These are phyloP conservation scores for Rousettus leschenaultii DNA, from an alignment of 2,113 vertebrate genomes.

Conservation along the genomic window DNA sequence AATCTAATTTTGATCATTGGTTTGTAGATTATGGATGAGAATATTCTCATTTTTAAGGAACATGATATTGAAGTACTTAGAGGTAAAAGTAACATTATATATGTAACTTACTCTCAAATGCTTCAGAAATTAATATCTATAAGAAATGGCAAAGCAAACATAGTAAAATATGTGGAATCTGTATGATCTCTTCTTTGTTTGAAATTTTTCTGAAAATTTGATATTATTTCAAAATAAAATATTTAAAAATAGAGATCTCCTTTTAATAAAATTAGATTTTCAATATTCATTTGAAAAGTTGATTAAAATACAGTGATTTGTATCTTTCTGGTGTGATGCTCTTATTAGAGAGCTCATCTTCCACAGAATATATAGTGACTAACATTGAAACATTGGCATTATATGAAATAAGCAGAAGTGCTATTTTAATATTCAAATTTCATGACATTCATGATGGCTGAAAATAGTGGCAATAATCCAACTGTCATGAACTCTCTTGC, in stretches of 20 bases:
- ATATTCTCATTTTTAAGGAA: background rate
- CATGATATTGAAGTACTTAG: background rate
- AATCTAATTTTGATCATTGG: background rate
- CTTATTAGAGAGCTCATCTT: background rate
- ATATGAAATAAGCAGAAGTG: background rate
- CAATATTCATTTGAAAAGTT: background rate
- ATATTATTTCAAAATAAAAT: background rate
- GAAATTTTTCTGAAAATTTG: background rate
- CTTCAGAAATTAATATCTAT: background rate
- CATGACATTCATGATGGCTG: background rate
- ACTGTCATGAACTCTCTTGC: background rate
- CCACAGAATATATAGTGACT: background rate
- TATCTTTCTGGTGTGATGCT: background rate
- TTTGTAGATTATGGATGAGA: background rate
- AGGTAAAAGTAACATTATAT: background rate
- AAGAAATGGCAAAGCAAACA: background rate
- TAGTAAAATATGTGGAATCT: background rate
- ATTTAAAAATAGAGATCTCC: background rate
- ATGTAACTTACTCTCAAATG: background rate
- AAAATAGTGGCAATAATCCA: background rate
- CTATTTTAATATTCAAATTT: background rate
- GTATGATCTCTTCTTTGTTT: background rate
- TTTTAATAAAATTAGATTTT: background rate
- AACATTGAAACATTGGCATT: background rate
- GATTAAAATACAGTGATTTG: background rate